Evolutionary conservation across 2,113 vertebrate genomes (phyloP).

Genomic region (Phycodurus eques): DNA sequence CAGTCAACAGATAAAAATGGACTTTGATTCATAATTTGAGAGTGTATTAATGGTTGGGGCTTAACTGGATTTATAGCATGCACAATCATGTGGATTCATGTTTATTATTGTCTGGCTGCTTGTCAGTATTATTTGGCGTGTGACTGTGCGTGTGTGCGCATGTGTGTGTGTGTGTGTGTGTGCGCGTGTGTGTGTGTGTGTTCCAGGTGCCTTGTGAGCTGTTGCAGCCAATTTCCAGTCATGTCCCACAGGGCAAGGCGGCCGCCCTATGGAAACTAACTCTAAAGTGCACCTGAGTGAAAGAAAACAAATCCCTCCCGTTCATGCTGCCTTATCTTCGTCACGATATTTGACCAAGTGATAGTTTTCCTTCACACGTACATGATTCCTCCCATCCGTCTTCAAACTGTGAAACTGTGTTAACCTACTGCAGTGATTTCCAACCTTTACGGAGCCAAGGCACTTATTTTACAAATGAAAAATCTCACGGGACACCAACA

Average conservation of each 20-base stretch:
- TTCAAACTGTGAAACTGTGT: slow-evolving; percentile 12
- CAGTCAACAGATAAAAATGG: neutral
- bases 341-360: slow-evolving; percentile 9
- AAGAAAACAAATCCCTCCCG: neutral
- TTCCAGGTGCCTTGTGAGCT: slow-evolving; percentile 31
- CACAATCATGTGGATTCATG: neutral
- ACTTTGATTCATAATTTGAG: neutral
- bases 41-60: too few relatives aligned
- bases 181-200: slow-evolving; percentile 21
- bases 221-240: slow-evolving; percentile 61
- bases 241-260: slow-evolving; percentile 29
- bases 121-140: slow-evolving; percentile 17
- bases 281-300: slow-evolving; percentile 21
- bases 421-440: neutral
- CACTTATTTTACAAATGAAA: too few relatives aligned
- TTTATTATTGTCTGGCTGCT: neutral
- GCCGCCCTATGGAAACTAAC: slow-evolving; percentile 40
- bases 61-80: neutral
- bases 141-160: neutral
- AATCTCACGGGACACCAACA: too few relatives aligned
- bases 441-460: too few relatives aligned
- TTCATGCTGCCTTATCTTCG: slow-evolving; percentile 7
- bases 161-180: slow-evolving; percentile 5
- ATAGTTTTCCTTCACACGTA: slow-evolving; percentile 29
- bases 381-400: slow-evolving; percentile 22